Percentiles rank a stretch among this genome's conserved stretches.
Evolutionary conservation across 2,113 vertebrate species (phyloP).

Genomic region (Artemisiospiza belli): DNA sequence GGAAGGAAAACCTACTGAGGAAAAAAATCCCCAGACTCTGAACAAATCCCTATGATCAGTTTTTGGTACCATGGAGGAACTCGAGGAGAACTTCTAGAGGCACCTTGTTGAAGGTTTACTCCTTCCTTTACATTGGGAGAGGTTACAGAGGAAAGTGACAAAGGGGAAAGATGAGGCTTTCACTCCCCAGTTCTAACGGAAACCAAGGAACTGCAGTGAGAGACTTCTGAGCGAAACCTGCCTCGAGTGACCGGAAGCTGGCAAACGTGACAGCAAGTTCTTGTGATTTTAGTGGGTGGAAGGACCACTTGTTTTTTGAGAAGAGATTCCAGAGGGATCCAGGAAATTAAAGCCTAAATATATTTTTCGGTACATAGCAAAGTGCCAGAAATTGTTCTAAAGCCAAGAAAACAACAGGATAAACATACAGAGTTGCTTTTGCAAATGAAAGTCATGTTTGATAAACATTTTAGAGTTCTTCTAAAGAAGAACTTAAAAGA

Average conservation of each 20-base stretch:
- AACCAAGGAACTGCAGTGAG: background rate
- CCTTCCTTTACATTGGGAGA: background rate
- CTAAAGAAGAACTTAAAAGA: background rate
- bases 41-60: background rate
- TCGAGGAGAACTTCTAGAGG: background rate
- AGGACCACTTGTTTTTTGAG: background rate
- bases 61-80: background rate
- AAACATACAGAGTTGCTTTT: background rate
- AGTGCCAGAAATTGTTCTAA: background rate
- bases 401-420: background rate
- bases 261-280: background rate
- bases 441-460: background rate
- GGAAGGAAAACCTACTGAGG: background rate
- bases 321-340: background rate
- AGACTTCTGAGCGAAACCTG: background rate
- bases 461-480: background rate
- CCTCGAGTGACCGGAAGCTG: background rate
- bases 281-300: background rate
- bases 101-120: background rate
- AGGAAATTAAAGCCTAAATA: background rate
- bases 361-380: background rate
- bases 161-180: background rate
- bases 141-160: background rate
- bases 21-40: background rate
- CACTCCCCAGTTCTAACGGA: background rate